These are phyloP conservation scores for Merodon equestris DNA, from an alignment of 2,888 invertebrate species.

Conservation along the genomic window DNA sequence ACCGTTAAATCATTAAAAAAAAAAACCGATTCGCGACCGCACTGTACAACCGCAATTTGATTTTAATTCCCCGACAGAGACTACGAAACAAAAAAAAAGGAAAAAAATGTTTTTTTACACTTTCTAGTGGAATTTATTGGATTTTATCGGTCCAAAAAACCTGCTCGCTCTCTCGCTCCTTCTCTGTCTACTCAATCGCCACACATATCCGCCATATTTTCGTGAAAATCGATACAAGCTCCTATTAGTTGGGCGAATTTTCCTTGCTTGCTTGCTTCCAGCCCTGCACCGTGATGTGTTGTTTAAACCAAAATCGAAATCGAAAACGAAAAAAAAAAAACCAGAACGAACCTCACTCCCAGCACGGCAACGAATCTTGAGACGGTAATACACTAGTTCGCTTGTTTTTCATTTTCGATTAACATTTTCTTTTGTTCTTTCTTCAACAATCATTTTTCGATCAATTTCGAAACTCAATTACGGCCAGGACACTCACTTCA, in stretches of 20 bases:
- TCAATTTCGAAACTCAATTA: too few species aligned
- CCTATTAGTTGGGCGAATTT: slow-evolving; percentile 68
- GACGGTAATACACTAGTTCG: too few species aligned
- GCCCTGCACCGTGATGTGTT: slow-evolving; percentile 51
- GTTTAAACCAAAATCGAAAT: slow-evolving; percentile 36
- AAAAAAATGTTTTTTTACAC: slow-evolving; percentile 54
- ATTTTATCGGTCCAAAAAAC: slow-evolving; percentile 63
- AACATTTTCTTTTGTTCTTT: slow-evolving; percentile 39
- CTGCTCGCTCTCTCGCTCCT: slow-evolving; percentile 23
- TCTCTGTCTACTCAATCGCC: slow-evolving; percentile 54
- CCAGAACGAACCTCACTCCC: too few species aligned
- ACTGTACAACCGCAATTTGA: slow-evolving; percentile 54
- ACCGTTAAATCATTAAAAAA: slow-evolving; percentile 31
- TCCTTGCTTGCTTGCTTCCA: slow-evolving; percentile 6
- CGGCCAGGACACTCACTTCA: slow-evolving; percentile 35
- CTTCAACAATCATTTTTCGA: neutral
- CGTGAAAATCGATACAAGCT: slow-evolving; percentile 68
- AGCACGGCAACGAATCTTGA: too few species aligned
- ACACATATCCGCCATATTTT: slow-evolving; percentile 66
- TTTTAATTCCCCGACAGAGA: slow-evolving; percentile 49
- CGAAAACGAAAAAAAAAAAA: too few species aligned
- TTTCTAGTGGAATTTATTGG: slow-evolving; percentile 68
- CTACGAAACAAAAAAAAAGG: slow-evolving; percentile 1
- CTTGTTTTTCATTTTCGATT: neutral
- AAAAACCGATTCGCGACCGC: slow-evolving; percentile 38